A percentile compares a stretch with the other conserved stretches of the same genome.
Evolutionary conservation across 1,140 invertebrate genomes (phyloP).

Genomic region (Monomorium pharaonis): DNA sequence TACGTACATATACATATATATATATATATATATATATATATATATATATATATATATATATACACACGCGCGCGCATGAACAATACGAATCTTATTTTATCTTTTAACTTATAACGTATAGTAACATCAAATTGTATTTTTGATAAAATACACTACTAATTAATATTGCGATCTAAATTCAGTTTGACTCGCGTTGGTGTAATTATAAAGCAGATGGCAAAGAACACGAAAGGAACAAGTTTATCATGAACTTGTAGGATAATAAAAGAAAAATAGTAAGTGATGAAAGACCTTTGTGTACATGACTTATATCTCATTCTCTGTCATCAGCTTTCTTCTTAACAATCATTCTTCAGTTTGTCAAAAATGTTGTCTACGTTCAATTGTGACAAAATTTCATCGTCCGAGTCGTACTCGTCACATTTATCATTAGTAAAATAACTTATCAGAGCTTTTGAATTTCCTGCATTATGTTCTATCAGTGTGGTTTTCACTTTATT

Average conservation of each 20-base stretch:
- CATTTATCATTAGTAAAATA: background rate
- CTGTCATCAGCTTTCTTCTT: background rate
- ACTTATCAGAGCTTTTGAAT: background rate
- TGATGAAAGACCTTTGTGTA: too few relatives aligned
- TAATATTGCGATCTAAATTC: background rate
- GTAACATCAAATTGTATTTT: background rate
- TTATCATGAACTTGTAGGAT: too few relatives aligned
- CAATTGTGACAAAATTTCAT: constrained; percentile 77
- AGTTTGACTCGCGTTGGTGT: background rate
- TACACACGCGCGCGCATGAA: background rate
- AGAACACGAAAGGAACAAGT: too few relatives aligned
- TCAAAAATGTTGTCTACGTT: constrained; percentile 69
- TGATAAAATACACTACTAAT: background rate
- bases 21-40: too few relatives aligned
- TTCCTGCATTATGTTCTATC: background rate
- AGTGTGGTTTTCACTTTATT: background rate
- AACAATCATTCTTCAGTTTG: constrained; percentile 15
- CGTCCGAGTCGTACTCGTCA: constrained; percentile 70
- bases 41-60: too few relatives aligned
- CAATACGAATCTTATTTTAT: background rate
- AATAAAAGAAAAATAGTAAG: too few relatives aligned
- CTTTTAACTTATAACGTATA: background rate
- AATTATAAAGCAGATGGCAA: background rate
- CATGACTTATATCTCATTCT: too few relatives aligned
- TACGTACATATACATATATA: too few relatives aligned